These are phyloP conservation scores for Bucco capensis DNA, from an alignment of 2,113 vertebrate genomes.

Conservation along the genomic window DNA sequence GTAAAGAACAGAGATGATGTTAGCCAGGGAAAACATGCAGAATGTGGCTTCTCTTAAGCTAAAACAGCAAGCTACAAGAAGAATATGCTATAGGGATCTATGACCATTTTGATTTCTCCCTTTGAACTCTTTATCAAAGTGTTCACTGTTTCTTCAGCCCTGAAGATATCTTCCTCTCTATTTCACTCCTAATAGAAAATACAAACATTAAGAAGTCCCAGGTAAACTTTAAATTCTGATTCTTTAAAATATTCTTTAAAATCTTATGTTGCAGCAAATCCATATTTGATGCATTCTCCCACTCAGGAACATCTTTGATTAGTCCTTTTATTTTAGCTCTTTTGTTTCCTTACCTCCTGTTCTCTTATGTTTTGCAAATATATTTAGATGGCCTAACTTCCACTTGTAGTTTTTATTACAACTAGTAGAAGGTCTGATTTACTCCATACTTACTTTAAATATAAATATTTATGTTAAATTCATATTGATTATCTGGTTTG, in stretches of 20 bases:
- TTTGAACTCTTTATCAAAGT: neutral
- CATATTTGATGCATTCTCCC: neutral
- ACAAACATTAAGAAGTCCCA: neutral
- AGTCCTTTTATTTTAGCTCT: neutral
- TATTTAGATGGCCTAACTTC: neutral
- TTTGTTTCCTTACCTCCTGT: too few species aligned
- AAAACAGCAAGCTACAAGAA: neutral
- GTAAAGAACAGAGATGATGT: neutral
- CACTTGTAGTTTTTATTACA: neutral
- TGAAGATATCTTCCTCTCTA: neutral
- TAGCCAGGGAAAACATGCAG: neutral
- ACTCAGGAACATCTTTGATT: neutral
- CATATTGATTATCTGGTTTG: neutral
- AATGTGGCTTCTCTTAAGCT: neutral
- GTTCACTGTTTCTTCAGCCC: neutral
- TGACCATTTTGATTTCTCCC: neutral
- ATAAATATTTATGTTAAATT: neutral
- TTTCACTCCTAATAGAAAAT: neutral
- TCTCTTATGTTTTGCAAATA: neutral
- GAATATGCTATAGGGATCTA: neutral
- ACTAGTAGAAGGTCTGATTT: neutral
- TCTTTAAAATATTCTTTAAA: neutral
- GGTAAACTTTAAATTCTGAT: neutral
- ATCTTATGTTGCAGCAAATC: neutral
- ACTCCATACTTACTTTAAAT: neutral